Conservation (phyloP, 1,140 invertebrate genomes). For the Chironomus tepperi region DNA sequence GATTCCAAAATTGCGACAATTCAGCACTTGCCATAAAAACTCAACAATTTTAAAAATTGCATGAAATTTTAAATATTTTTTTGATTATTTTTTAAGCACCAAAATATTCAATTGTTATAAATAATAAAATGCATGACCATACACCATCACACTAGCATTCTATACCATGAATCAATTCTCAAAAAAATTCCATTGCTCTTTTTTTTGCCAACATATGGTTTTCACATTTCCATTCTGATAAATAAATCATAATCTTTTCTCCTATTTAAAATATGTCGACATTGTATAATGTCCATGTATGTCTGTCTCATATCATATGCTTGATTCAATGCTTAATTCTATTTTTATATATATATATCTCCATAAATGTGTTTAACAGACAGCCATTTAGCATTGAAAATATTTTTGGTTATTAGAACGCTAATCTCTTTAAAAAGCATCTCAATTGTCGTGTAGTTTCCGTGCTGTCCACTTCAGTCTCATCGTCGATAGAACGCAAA, state of each 20-base stretch:
- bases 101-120: too few species aligned
- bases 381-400: constrained; percentile 1
- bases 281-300: not conserved
- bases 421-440: constrained; percentile 14
- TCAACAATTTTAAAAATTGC: too few species aligned
- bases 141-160: too few species aligned
- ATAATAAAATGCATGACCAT: too few species aligned
- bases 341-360: not conserved
- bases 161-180: too few species aligned
- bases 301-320: too few species aligned
- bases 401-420: constrained; percentile 1
- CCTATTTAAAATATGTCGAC: not conserved
- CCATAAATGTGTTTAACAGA: constrained; percentile 15
- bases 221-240: constrained; percentile 8
- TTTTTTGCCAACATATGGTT: constrained; percentile 17
- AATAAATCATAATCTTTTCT: constrained; percentile 20
- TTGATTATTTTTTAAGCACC: too few species aligned
- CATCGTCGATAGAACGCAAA: not conserved
- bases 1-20: too few species aligned
- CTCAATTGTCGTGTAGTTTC: not conserved
- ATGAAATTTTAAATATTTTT: too few species aligned
- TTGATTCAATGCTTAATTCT: not conserved
- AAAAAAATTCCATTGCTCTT: too few species aligned
- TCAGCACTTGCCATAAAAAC: too few species aligned
- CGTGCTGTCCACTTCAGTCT: not conserved